These are phyloP conservation scores for Paramormyrops kingsleyae DNA, from an alignment of 2,113 vertebrate species.

Conservation along the genomic window DNA sequence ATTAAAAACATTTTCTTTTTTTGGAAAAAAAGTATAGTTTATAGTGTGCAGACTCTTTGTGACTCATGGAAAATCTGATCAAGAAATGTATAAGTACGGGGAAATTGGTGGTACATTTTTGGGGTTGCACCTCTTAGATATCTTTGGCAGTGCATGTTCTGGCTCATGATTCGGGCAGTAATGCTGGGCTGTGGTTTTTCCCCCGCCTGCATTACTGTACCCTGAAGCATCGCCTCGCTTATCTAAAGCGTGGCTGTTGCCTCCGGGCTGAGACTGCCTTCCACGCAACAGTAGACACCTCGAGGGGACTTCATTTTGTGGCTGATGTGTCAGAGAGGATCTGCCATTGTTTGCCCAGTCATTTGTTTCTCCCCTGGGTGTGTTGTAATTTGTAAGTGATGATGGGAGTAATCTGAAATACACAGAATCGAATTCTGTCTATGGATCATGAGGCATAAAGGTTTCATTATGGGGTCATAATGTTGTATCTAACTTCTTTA, in stretches of 20 bases:
- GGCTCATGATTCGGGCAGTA: background rate
- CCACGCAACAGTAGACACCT: background rate
- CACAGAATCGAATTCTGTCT: background rate
- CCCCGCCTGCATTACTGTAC: background rate
- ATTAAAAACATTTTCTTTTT: background rate
- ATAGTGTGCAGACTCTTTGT: background rate
- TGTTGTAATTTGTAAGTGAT: background rate
- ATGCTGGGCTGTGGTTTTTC: background rate
- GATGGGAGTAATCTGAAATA: background rate
- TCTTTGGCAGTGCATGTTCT: background rate
- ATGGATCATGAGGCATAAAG: background rate
- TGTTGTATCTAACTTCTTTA: background rate
- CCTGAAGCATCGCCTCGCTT: background rate
- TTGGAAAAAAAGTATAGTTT: background rate
- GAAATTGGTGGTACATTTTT: background rate
- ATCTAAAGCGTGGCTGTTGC: background rate
- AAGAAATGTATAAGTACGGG: background rate
- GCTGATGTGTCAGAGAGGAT: background rate
- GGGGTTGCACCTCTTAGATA: background rate
- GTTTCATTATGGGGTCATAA: background rate
- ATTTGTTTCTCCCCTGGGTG: background rate
- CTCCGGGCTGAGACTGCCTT: background rate
- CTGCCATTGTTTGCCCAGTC: background rate
- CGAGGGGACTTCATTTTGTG: background rate
- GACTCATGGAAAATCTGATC: background rate